A percentile compares a stretch with the other conserved stretches of the same genome.
Evolutionary conservation across 2,888 invertebrate species (phyloP).

Genomic region (Drosophila ustulata): DNA sequence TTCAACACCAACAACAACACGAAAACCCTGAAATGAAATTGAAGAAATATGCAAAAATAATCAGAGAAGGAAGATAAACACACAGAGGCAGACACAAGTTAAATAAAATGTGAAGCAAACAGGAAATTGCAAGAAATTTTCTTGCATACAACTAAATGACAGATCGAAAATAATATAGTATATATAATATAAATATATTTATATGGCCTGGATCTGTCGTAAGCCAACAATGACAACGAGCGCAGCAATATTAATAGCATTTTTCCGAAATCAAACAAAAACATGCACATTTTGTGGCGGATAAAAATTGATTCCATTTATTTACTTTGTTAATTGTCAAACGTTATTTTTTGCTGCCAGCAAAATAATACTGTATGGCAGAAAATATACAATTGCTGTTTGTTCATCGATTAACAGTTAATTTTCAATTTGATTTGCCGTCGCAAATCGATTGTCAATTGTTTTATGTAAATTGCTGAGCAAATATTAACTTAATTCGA

Average conservation of each 20-base stretch:
- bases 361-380: too few species aligned
- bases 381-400: conserved; percentile 26
- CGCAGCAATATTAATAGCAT: background rate
- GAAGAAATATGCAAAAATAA: conserved; percentile 2
- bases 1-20: background rate
- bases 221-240: background rate
- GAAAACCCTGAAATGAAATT: background rate
- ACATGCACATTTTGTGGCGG: conserved; percentile 5
- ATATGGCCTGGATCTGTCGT: background rate
- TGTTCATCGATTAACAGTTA: conserved; percentile 38
- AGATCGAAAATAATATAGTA: conserved; percentile 10
- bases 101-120: conserved; percentile 42
- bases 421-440: conserved; percentile 33
- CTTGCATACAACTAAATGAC: conserved; percentile 12
- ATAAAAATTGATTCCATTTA: conserved; percentile 11
- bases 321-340: conserved; percentile 38
- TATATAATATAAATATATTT: background rate
- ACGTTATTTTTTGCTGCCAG: conserved; percentile 16
- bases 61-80: background rate
- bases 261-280: conserved; percentile 11
- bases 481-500: background rate
- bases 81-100: conserved; percentile 17
- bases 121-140: conserved; percentile 29
- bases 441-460: conserved; percentile 4
- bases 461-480: conserved; percentile 15